Evolutionary conservation across 35 echinoderm and acorn worm species (phyloP).

Genomic region (Heliocidaris erythrogramma): DNA sequence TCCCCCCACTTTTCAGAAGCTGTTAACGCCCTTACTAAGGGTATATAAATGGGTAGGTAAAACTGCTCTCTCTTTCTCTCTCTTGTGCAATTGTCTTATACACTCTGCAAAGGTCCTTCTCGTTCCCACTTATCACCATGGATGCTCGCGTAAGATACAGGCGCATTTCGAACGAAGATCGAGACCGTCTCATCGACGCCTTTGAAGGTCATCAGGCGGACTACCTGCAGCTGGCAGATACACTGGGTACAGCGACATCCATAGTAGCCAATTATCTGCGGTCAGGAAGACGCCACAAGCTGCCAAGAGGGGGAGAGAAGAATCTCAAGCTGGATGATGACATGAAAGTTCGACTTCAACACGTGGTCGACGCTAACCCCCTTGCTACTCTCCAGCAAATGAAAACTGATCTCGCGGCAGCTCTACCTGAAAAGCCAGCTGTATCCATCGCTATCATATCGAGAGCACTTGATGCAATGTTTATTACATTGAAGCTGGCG

Average conservation of each 20-base stretch:
- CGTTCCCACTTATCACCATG: not conserved
- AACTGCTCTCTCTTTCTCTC: too few relatives aligned
- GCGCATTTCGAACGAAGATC: constrained; percentile 22
- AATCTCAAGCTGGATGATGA: not conserved
- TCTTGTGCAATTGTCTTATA: too few relatives aligned
- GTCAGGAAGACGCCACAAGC: constrained; percentile 10
- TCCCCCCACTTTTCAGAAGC: too few relatives aligned
- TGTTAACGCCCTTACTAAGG: too few relatives aligned
- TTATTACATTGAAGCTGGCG: constrained; percentile 18
- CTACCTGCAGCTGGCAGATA: constrained; percentile 49
- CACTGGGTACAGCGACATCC: too few relatives aligned
- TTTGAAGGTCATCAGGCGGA: constrained; percentile 35
- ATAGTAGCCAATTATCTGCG: too few relatives aligned
- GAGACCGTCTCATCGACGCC: constrained; percentile 30
- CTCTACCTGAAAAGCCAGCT: not conserved
- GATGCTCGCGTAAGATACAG: constrained; percentile 3
- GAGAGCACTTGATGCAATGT: constrained; percentile 17
- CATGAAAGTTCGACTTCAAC: not conserved
- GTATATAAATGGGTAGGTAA: too few relatives aligned
- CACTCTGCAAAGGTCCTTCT: too few relatives aligned
- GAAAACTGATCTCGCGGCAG: not conserved
- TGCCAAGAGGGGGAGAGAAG: constrained; percentile 31
- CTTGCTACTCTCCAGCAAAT: not conserved
- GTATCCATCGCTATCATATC: not conserved
- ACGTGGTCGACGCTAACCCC: not conserved